Base-by-base conservation (phyloP, 2,797 vertebrate species). In the Poeciliopsis gracilis region DNA sequence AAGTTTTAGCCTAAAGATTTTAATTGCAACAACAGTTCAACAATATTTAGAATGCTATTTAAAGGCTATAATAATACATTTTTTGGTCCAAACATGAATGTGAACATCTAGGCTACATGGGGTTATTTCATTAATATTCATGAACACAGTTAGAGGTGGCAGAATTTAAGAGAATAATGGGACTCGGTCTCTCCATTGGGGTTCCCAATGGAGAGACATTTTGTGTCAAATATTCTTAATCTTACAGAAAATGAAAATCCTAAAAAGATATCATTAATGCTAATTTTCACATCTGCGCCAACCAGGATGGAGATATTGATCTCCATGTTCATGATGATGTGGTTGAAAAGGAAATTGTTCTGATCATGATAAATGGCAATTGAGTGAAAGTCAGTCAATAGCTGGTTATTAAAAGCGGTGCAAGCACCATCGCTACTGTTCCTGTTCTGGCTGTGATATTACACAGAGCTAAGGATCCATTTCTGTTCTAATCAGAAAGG, bases 401-500 rank as follows among this genome's bases (percentile, higher is more conserved):
- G 33, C 47, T 45, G 73, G 63, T 46, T 79, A 80, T 76, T 77
- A 77, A 77, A 85, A 82, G 43, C 0, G 20, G n/a, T 66, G 12
- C 45, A 70, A 49, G 47, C 18, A 43, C 57, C 41, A 16, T n/a
- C 28, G 25, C 38, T 77, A 30, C 61, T 33, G 16, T 6, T 18
- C 30, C 30, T 33, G 11, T 33, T 45, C 46, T 53, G 73, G 66
- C 74, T 13, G 13, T 59, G 53, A 59, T 69, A 72, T 79, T 72
- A 74, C 33, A 63, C 66, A 72, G 23, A n/a, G 13, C 55, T 7
- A 47, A 82, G 55, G 81, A 53, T 79, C 57, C 1, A n/a, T 80
- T 77, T 72, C 51, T 66, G 78, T 81, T 79, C 78, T 86, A 85
- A 89, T 88, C 79, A 77, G 73, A 85, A 88, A 80, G 80, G 86